These are phyloP conservation scores for Cynopterus sphinx DNA, from an alignment of 2,797 vertebrate genomes.

Conservation along the genomic window DNA sequence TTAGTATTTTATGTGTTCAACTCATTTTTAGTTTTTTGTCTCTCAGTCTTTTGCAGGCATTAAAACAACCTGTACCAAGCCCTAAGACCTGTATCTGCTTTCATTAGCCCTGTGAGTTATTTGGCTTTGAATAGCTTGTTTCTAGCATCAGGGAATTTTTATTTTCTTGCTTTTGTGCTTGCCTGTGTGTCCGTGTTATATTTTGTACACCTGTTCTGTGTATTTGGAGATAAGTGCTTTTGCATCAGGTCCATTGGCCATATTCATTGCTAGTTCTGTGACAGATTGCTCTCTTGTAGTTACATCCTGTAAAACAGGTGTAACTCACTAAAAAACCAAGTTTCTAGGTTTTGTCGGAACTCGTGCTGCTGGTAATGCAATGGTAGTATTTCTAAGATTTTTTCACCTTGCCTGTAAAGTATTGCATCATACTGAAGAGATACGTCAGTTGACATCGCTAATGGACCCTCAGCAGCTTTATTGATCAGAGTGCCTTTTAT, in stretches of 20 bases:
- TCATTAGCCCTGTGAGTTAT: background rate
- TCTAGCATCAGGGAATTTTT: background rate
- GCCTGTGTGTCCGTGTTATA: background rate
- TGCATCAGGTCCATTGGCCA: background rate
- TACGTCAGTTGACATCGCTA: background rate
- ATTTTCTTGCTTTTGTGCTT: background rate
- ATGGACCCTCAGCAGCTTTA: background rate
- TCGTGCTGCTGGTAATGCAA: background rate
- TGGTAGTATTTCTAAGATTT: background rate
- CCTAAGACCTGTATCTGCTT: background rate
- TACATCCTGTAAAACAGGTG: background rate
- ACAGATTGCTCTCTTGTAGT: background rate
- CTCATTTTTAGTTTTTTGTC: background rate
- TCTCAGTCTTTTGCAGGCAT: background rate
- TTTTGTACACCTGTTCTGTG: background rate
- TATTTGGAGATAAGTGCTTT: background rate
- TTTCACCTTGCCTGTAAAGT: background rate
- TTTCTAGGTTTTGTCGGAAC: background rate
- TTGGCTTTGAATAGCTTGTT: slow-evolving; percentile 6
- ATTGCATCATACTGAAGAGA: background rate
- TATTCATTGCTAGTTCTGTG: background rate
- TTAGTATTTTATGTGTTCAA: background rate
- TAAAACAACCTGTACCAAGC: background rate
- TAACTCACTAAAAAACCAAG: background rate
- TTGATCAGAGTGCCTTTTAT: background rate